Conservation (phyloP, 1,140 invertebrate genomes). For the Nymphalis io region DNA sequence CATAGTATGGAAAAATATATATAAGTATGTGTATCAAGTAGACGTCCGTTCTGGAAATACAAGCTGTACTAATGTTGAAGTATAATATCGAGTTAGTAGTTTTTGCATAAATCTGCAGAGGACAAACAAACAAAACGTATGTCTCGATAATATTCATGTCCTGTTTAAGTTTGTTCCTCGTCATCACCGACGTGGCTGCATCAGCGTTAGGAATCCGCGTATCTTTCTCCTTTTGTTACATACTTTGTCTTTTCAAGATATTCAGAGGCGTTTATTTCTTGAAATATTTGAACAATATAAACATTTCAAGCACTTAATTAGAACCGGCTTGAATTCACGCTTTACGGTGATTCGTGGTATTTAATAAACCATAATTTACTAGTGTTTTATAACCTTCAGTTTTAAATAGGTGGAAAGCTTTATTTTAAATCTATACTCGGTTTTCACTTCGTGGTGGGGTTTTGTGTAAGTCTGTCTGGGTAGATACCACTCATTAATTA, state of each 20-base stretch:
- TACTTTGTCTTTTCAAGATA: slow-evolving; percentile 19
- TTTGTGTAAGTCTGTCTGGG: too few relatives aligned
- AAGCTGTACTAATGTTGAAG: too few relatives aligned
- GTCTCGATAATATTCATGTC: neutral
- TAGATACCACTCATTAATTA: too few relatives aligned
- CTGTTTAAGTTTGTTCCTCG: neutral
- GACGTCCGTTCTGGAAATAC: too few relatives aligned
- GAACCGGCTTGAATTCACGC: neutral
- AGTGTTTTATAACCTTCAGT: neutral
- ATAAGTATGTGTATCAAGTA: too few relatives aligned
- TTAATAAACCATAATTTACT: neutral
- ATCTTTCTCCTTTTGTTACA: slow-evolving; percentile 1
- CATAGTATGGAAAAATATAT: too few relatives aligned
- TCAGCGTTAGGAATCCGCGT: neutral
- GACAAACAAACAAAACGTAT: too few relatives aligned
- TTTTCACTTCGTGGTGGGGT: too few relatives aligned
- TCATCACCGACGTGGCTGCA: neutral
- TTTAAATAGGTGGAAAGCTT: too few relatives aligned
- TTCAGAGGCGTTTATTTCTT: slow-evolving; percentile 2
- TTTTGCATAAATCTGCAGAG: too few relatives aligned
- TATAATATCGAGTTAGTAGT: too few relatives aligned
- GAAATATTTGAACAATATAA: slow-evolving; percentile 12
- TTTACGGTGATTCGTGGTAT: neutral
- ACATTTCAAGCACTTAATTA: slow-evolving; percentile 11
- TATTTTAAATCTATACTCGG: too few relatives aligned